Evolutionary conservation across 1,140 invertebrate species (phyloP).

Genomic region (Ceratina japonica): DNA sequence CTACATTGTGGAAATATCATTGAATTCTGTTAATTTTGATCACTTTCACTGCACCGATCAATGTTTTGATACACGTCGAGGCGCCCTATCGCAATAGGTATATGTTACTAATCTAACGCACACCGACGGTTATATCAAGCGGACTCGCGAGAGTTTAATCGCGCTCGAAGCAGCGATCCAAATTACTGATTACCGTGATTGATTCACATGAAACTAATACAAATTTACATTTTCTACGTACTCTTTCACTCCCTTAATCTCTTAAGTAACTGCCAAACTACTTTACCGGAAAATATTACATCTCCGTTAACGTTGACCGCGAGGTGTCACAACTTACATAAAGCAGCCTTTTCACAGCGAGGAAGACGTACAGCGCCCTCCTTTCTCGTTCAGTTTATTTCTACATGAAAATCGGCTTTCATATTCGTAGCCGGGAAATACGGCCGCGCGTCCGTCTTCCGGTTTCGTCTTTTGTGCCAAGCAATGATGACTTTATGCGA

Average conservation of each 20-base stretch:
- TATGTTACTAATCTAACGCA: constrained; percentile 29
- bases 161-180: neutral
- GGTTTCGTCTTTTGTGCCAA: neutral
- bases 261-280: constrained; percentile 18
- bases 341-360: neutral
- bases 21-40: constrained; percentile 24
- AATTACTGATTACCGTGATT: neutral
- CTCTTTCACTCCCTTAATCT: neutral
- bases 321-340: constrained; percentile 20
- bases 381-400: neutral
- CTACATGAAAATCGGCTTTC: neutral
- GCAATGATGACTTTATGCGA: neutral
- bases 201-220: neutral
- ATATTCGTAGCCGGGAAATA: neutral
- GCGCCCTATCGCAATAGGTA: constrained; percentile 32
- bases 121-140: constrained; percentile 8
- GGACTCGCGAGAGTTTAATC: neutral
- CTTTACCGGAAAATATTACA: constrained; percentile 44
- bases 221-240: constrained; percentile 18
- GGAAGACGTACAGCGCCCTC: neutral
- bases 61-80: constrained; percentile 41
- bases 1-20: constrained; percentile 32
- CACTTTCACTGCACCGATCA: constrained; percentile 42
- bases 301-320: constrained; percentile 4
- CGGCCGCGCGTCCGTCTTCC: neutral